Base-by-base conservation (phyloP, 1,140 invertebrate genomes). In the Arion vulgaris region DNA sequence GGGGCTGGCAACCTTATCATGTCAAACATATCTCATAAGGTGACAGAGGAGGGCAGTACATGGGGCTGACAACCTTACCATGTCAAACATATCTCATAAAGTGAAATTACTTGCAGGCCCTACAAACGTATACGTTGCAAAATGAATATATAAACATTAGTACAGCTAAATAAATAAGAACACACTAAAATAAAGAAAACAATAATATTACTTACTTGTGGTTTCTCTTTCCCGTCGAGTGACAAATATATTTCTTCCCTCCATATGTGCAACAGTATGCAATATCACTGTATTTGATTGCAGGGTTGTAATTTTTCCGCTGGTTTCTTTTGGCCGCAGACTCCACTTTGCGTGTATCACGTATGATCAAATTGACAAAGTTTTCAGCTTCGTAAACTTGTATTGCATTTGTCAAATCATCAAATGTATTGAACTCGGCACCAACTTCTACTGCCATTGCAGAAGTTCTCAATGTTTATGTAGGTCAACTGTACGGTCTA, bases 221-320 rank as follows among this genome's bases (percentile, higher is more conserved):
- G 51, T 49, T 80, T 49, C 78, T 69, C 39, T 80, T 80, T 36
- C 78, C 78, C 51, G 78, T 80, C 9, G 78, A 80, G 32, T 80
- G 78, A 0, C 34, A 80, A 17, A 80, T 51, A 71, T 80, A 80
- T 36, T 80, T 80, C 36, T 80, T 80, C 13, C 78, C 78, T 49
- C 78, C 78, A 80, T 80, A 80, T 0, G 78, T 71, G 41, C 78
- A 80, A 66, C 78, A 80, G 66, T 45, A 80, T 36, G 78, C 71
- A 26, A 80, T 80, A 41, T 80, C 78, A 49, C 78, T 80, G 66
- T 80, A 80, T 32, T 80, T 80, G 19, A 80, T 80, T 9, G 68
- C 36, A 4, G 78, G 28, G 45, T 80, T 80, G 28, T 80, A 80
- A 34, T 34, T 45, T 36, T 80, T 80, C 13, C 78, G 38, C 45